Evolutionary conservation across 1,140 invertebrate species (phyloP), one percentile per base, ranked within the genome.

Genomic region (Neodiprion lecontei): DNA sequence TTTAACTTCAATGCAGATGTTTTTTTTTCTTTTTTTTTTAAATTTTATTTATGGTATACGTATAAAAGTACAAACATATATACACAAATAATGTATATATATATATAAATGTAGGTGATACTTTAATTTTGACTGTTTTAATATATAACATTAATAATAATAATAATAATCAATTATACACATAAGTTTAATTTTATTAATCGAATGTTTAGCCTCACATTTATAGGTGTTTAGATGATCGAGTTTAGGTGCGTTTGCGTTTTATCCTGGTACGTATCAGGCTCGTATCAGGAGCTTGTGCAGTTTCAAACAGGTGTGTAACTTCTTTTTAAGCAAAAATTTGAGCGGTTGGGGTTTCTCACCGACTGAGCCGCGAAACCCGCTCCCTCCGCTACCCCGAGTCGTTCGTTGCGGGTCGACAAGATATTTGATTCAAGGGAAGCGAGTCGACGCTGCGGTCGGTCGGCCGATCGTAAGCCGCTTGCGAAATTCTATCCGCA

Each of bases 381-480:
- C 53, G 53, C 53, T 61, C 53, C 53, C 53, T 61, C 53, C 53
- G 53, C 53, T 9, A 61, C 53, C 53, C 53, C 53, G 53, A 61
- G 53, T 61, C 53, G 0, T 14, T 40, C 28, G 5, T 40, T 21
- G 17, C 17, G 17, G 17, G 17, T 21, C 17, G 17, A 21, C 1
- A 21, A 21, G 17, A 21, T 21, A 21, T 21, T 21, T 21, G 17
- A 21, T 21, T 21, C 17, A 21, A 21, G 17, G 17, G 17, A 21
- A 21, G 17, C 17, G 17, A 21, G 17, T 21, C 17, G 17, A 21
- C 17, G 17, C 17, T 21, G 17, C 17, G 17, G 17, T 21, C 17
- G 17, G 17, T 21, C 17, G 17, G 17, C 17, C 17, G 17, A 21
- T 21, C 17, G 17, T 21, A 21, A 21, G 17, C 17, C 17, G 17